Base-by-base conservation (phyloP, 1,140 invertebrate genomes). In the Brachionus plicatilis region DNA sequence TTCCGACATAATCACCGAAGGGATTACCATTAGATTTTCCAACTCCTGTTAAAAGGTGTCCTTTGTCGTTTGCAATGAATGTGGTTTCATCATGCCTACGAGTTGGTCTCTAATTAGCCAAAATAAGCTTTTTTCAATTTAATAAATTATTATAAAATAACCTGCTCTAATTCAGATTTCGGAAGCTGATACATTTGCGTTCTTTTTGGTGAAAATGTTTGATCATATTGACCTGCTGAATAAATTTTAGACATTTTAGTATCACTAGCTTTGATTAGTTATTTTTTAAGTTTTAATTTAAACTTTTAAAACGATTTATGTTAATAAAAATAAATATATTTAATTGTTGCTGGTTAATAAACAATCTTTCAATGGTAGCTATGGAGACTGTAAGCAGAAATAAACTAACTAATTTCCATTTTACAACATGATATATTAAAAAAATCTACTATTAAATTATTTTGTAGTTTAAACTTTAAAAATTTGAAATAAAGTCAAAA, bases 1-100 rank as follows among this genome's bases (percentile, higher is more conserved):
- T 89, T 27, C 88, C 89, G 29, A 89, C 87, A 87, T 87, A 89
- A 29, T 86, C 87, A 14, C 88, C 89, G 88, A 88, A 90, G 75
- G 89, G 89, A 47, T 88, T 88, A 27, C 86, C 83, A 50, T 87
- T 85, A 27, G 86, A 87, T 83, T 87, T 87, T 56, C 86, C 86
- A 6, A 89, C 87, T 53, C 87, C 87, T 41, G 86, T 82, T 14
- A 88, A 70, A 9, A 90, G 85, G 84, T 89, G 88, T 24, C 89
- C 89, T 47, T 86, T 85, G 68, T 89, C 86, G 85, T 85, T 87
- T 7, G 88, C 87, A 45, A 87, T 86, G 60, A 90, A 87, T 53
- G 87, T 85, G 33, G 88, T 88, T 75, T 87, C 87, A 1, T 88
- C 88, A 56, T 85, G 84, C 65, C 86, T 86, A n/a, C 84, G 72